phyloP scores from a whole-genome alignment of 2,888 invertebrate genomes.

The Lasioglossum morio region DNA sequence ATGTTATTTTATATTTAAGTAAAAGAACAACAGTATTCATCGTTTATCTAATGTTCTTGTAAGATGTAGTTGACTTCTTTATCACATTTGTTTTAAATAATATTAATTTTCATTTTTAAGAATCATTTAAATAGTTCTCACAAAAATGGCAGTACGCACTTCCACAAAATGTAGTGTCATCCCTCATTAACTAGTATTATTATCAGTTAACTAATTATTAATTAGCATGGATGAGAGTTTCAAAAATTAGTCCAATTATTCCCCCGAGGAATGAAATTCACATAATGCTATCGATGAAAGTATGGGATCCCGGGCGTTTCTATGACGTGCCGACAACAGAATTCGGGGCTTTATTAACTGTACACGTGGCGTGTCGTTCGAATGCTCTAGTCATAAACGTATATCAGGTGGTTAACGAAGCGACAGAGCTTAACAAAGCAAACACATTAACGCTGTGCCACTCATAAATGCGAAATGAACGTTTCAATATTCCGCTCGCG shows the following conservation, averaged over 20 bases:
- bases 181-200: background rate
- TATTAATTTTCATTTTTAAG: background rate
- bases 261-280: constrained; percentile 5
- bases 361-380: constrained; percentile 26
- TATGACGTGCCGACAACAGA: constrained; percentile 1
- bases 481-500: constrained; percentile 28
- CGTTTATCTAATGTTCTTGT: background rate
- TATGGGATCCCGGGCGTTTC: background rate
- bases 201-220: no score
- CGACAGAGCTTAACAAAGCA: constrained; percentile 67
- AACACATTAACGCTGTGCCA: constrained; percentile 70
- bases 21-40: background rate
- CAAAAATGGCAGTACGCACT: background rate
- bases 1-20: background rate
- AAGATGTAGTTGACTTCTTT: background rate
- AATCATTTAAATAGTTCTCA: background rate
- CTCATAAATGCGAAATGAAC: constrained; percentile 66
- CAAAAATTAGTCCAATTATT: background rate
- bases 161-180: background rate
- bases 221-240: background rate
- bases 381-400: constrained; percentile 72
- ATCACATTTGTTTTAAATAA: background rate
- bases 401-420: constrained; percentile 52
- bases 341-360: constrained; percentile 64
- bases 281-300: constrained; percentile 15